Evolutionary conservation across 2,888 invertebrate genomes (phyloP), one percentile per base, ranked within the genome.

Genomic region (Merodon equestris): DNA sequence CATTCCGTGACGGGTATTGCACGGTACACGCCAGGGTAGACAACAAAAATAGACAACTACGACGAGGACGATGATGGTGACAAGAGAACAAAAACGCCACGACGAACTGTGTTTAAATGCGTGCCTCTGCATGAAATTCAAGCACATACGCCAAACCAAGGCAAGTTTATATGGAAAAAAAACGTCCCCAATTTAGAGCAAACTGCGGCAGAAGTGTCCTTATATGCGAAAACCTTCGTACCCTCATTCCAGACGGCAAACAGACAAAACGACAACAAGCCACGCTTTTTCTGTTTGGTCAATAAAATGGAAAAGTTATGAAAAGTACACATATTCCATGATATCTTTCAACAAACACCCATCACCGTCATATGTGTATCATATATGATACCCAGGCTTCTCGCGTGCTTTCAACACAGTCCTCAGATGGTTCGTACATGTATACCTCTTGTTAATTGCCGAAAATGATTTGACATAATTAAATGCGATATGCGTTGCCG

Each of bases 1-100:
- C 74, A 79, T 79, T 74, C 54, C 79, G 79, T 79, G 79, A 79
- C 79, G 79, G 79, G 79, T 79, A 79, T 79, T 74, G 79, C 79
- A 79, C 73, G 79, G 79, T 79, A 79, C 79, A 63, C 68, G 58
- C 34, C 58, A 58, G 58, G 50, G 60, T 56, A 72, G 73, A 57
- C 67, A 79, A 63, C 51, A 50, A 66, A 76, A 42, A 63, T 44
- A 48, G 50, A 67, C 51, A 51, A 45, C 34, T 53, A 54, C 47
- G 50, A 9, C 51, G 58, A 45, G 34, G 53, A 54, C 47, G 50
- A 9, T 27, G 2, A 7, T 3, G 51, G 53, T 50, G 58, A 42
- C 18, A 27, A 56, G 60, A 66, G n/a, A n/a, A n/a, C n/a, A n/a
- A n/a, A n/a, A n/a, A n/a, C n/a, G n/a, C n/a, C n/a, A n/a, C n/a